Evolutionary conservation across 2,888 invertebrate species (phyloP).

Genomic region (Parthenolecanium corni): DNA sequence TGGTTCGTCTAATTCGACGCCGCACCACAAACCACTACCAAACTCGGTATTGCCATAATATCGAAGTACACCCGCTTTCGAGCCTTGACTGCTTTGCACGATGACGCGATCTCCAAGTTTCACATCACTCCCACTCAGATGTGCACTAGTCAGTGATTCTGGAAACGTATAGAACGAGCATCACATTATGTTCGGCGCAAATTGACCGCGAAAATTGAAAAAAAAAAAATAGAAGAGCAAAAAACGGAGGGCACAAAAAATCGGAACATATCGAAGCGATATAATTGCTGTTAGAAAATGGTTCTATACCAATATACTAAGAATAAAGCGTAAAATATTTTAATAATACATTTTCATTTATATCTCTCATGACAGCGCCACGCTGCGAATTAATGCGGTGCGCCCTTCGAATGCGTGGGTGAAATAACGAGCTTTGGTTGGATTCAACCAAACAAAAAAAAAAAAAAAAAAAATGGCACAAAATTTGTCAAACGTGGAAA

Average conservation of each 20-base stretch:
- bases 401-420: not conserved
- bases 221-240: too few species aligned
- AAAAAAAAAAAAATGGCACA: not conserved
- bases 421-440: too few species aligned
- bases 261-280: too few species aligned
- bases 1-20: slow-evolving; percentile 86
- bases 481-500: slow-evolving; percentile 1
- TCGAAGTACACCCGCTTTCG: slow-evolving; percentile 74
- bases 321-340: too few species aligned
- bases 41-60: slow-evolving; percentile 83
- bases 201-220: not conserved
- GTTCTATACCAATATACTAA: too few species aligned
- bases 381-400: not conserved
- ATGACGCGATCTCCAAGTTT: slow-evolving; percentile 85
- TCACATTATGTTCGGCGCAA: too few species aligned
- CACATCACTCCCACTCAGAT: slow-evolving; percentile 43
- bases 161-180: too few species aligned
- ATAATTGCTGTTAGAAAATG: too few species aligned
- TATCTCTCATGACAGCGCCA: not conserved
- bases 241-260: too few species aligned
- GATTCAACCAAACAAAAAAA: not conserved
- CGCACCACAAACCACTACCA: slow-evolving; percentile 88
- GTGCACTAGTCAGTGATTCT: slow-evolving; percentile 4
- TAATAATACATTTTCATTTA: too few species aligned
- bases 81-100: slow-evolving; percentile 64